phyloP scores from a whole-genome alignment of 2,113 vertebrate genomes.

The Pyxicephalus adspersus region DNA sequence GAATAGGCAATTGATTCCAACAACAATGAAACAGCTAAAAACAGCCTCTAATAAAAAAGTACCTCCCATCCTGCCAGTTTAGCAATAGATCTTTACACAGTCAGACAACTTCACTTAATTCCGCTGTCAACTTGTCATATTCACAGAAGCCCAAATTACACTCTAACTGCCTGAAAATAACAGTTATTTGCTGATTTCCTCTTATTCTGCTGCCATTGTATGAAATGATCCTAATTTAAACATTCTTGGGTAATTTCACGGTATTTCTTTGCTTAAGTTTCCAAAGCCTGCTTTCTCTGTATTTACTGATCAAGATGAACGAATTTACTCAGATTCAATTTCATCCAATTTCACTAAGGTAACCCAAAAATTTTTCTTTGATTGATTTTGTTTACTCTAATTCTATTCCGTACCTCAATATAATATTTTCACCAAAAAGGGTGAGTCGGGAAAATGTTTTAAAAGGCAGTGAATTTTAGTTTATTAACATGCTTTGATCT shows the following conservation, averaged over 20 bases:
- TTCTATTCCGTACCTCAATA: too few species aligned
- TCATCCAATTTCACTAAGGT: too few species aligned
- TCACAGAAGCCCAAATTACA: conserved; percentile 39
- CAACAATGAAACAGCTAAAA: conserved; percentile 12
- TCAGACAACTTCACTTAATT: conserved; percentile 41
- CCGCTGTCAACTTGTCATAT: conserved; percentile 52
- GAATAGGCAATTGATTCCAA: conserved; percentile 16
- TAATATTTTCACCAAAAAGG: too few species aligned
- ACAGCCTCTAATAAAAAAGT: conserved; percentile 4
- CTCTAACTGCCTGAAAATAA: conserved; percentile 49
- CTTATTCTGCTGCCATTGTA: conserved; percentile 26
- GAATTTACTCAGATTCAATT: too few species aligned
- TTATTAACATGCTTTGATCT: too few species aligned
- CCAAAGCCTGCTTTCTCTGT: conserved; percentile 4
- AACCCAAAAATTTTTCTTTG: too few species aligned
- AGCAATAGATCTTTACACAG: conserved; percentile 43
- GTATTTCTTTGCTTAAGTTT: conserved; percentile 21
- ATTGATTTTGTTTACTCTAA: too few species aligned
- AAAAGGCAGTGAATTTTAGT: too few species aligned
- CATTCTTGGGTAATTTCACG: conserved; percentile 45
- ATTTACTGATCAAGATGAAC: too few species aligned
- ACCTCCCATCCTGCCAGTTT: conserved; percentile 15
- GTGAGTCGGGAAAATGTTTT: too few species aligned
- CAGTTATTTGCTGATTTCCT: conserved; percentile 53
- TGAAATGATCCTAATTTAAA: conserved; percentile 50